A percentile compares a stretch with the other conserved stretches of the same genome.
These are phyloP conservation scores for Drosophila persimilis DNA, from an alignment of 1,140 invertebrate genomes.

Conservation along the genomic window DNA sequence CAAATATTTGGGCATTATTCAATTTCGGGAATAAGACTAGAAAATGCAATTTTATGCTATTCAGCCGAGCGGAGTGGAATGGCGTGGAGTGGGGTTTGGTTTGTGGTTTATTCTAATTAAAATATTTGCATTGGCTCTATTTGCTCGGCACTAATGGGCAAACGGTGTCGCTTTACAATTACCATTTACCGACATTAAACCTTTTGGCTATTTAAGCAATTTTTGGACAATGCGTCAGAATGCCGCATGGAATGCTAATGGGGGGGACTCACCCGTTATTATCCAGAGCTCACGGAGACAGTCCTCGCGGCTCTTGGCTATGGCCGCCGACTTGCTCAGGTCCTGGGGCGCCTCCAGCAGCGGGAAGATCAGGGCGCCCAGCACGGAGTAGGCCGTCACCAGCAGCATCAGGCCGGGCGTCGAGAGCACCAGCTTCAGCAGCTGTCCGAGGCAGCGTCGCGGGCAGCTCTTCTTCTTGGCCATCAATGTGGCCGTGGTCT, in stretches of 20 bases:
- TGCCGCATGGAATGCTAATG: constrained; percentile 9
- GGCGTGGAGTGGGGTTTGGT: constrained; percentile 10
- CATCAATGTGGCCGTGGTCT: constrained; percentile 27
- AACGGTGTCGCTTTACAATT: constrained; percentile 17
- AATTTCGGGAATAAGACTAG: constrained; percentile 34
- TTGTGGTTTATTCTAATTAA: constrained; percentile 55
- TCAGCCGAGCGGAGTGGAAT: background rate
- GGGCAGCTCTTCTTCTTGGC: constrained; percentile 21
- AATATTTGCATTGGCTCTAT: constrained; percentile 60
- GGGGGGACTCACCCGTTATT: constrained; percentile 79
- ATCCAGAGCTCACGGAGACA: constrained; percentile 83
- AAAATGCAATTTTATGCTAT: constrained; percentile 44
- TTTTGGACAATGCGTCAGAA: constrained; percentile 51
- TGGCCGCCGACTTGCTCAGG: constrained; percentile 73
- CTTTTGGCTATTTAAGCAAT: constrained; percentile 50
- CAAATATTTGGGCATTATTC: constrained; percentile 66
- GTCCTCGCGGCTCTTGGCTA: constrained; percentile 82
- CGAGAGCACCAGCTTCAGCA: constrained; percentile 74
- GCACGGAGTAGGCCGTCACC: constrained; percentile 78
- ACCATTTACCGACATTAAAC: constrained; percentile 18
- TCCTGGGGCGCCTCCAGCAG: constrained; percentile 81
- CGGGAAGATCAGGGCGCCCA: constrained; percentile 83
- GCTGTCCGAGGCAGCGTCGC: constrained; percentile 61
- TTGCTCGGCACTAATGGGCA: constrained; percentile 62
- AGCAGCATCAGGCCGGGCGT: constrained; percentile 80